Base-by-base conservation (phyloP, 2,113 vertebrate genomes). In the Montifringilla adamsi region DNA sequence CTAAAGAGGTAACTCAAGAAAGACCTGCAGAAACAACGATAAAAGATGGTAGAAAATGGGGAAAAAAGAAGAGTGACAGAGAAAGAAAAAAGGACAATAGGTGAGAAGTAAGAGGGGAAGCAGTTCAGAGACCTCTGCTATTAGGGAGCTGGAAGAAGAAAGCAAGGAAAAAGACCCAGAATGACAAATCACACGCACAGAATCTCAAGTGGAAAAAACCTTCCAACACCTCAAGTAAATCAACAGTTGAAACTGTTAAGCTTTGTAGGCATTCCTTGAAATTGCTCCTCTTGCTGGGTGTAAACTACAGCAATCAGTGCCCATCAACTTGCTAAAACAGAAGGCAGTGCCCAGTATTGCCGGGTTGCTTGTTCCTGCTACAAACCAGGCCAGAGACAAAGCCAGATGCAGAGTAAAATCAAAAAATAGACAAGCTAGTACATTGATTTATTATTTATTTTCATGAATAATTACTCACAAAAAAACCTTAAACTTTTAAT, bases 391-490 rank as follows among this genome's bases (percentile, higher is more conserved):
- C 81, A 94, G 19, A 70, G 10, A 87, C 30, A 66, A 94, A 92
- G 44, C 30, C 43, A 93, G 31, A 62, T 74, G 79, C 6, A 2
- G 55, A 82, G 33, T 63, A 86, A 93, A 90, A 91, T 74, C 26
- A 87, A 87, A 90, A 93, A 39, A 35, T 1, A 93, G 14, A 55
- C 74, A 85, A 82, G 84, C 67, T 67, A 80, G 63, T 28, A 58
- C 23, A 77, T 5, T 93, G 78, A 95, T 94, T 85, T 80, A 94
- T 91, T 94, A 90, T 93, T 95, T 77, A 87, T 74, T 96, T 84
- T 70, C 66, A 89, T 90, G 21, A 95, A 93, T 95, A 89, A 93
- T 93, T 85, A 68, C 72, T 93, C 50, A 86, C 27, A 66, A 84
- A 69, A 72, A 72, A 82, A 8, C 7, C 59, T 87, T 82, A 31